Percentiles rank a stretch among this genome's conserved stretches.
Evolutionary conservation across 2,888 invertebrate genomes (phyloP).

Genomic region (Callimorpha dominula): DNA sequence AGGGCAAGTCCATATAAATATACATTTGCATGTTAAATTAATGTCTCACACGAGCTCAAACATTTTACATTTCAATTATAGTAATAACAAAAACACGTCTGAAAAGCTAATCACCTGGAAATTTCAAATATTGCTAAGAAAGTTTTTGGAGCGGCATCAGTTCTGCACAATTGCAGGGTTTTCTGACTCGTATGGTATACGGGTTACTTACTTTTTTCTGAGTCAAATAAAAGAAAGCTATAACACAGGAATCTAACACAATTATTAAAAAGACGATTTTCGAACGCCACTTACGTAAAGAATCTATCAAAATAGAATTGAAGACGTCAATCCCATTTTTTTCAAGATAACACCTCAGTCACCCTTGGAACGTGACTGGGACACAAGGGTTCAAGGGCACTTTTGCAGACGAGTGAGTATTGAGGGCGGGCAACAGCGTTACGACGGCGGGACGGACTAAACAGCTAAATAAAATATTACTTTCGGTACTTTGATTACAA

Average conservation of each 20-base stretch:
- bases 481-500: not conserved
- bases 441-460: conserved; percentile 13
- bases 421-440: conserved; percentile 7
- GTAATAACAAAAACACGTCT: no score
- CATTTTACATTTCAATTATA: no score
- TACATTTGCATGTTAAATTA: no score
- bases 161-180: no score
- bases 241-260: not conserved
- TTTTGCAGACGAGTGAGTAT: conserved; percentile 5
- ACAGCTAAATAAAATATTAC: not conserved
- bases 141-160: no score
- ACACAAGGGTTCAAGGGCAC: conserved; percentile 36
- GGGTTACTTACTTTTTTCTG: no score
- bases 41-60: no score
- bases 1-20: no score
- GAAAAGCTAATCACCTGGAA: no score
- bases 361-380: conserved; percentile 30
- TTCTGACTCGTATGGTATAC: no score
- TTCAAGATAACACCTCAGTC: conserved; percentile 2
- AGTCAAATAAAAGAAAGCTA: no score
- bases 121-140: no score
- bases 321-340: conserved; percentile 7
- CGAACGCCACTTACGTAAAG: not conserved
- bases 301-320: conserved; percentile 10
- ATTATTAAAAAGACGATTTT: not conserved